Base-by-base conservation (phyloP, 2,888 invertebrate genomes). In the Zele albiditarsus region DNA sequence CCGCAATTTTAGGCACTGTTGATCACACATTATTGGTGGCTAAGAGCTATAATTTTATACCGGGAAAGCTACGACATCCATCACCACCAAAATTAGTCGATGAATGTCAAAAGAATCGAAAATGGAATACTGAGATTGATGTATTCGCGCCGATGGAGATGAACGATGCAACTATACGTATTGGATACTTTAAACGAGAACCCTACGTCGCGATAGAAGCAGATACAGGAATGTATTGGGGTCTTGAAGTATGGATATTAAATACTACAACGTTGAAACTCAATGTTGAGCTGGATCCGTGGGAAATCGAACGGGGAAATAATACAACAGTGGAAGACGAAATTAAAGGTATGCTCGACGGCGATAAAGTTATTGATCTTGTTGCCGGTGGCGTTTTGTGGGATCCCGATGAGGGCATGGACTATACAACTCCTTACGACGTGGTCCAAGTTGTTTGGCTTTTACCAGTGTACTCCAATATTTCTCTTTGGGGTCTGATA, bases 401-500 rank as follows among this genome's bases (percentile, higher is more conserved):
- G 77, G 60, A 77, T 10, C 74, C 78, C 0, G 6, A 42, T 3
- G n/a, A 60, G 0, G 74, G 77, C 16, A 71, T 81, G 0, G 81
- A 77, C 2, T 86, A 80, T 75, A 83, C 83, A 0, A 38, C 73
- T 12, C 76, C 82, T 5, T 86, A 85, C 70, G 85, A 83, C 8
- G 66, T 80, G 23, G 73, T 81, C 16, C 76, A 80, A 33, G 58
- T 83, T 0, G 78, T 81, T 12, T 86, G 86, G 86, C 20, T 84
- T n/a, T 71, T 84, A 28, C 86, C 86, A 0, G 75, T 72, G 1
- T 68, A 58, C n/a, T n/a, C 79, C 0, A 81, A 82, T n/a, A 74
- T 86, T 0, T 85, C 85, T 1, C 63, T 86, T 4, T 65, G 74
- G 4, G 87, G 87, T 16, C 72, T 88, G 2, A 72, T 88, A 4